These are phyloP conservation scores for Lophius piscatorius DNA, from an alignment of 2,113 vertebrate genomes.

Conservation along the genomic window DNA sequence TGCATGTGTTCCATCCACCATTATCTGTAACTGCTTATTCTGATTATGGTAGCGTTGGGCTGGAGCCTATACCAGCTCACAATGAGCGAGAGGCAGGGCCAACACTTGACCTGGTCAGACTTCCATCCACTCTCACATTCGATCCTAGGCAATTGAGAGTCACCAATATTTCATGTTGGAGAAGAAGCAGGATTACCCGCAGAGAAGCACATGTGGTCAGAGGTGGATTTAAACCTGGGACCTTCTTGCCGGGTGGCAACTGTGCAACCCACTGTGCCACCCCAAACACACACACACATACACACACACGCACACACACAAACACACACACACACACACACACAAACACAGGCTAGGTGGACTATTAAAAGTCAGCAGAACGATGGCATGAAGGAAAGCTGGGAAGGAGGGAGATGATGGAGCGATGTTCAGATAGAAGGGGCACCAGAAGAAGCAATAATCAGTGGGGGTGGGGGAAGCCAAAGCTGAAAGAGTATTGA, in stretches of 20 bases:
- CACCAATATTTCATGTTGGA: too few species aligned
- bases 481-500: conserved; percentile 19
- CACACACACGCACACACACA: conserved; percentile 1
- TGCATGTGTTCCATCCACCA: conserved; percentile 14
- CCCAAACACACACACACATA: conserved; percentile 4
- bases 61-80: too few species aligned
- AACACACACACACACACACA: conserved; percentile 12
- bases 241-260: too few species aligned
- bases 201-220: too few species aligned
- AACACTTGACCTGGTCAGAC: too few species aligned
- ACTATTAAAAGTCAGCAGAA: conserved; percentile 62
- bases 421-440: conserved; percentile 47
- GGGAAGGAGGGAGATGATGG: conserved; percentile 41
- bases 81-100: too few species aligned
- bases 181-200: too few species aligned
- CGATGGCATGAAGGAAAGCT: conserved; percentile 36
- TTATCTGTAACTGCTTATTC: conserved; percentile 5
- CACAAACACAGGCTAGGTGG: conserved; percentile 40
- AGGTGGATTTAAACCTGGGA: too few species aligned
- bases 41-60: too few species aligned
- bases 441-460: conserved; percentile 57
- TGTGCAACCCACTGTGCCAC: too few species aligned
- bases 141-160: too few species aligned
- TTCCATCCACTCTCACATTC: too few species aligned
- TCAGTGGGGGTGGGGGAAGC: conserved; percentile 21